Evolutionary conservation across 1,140 invertebrate genomes (phyloP).

Genomic region (Calephelis nemesis): DNA sequence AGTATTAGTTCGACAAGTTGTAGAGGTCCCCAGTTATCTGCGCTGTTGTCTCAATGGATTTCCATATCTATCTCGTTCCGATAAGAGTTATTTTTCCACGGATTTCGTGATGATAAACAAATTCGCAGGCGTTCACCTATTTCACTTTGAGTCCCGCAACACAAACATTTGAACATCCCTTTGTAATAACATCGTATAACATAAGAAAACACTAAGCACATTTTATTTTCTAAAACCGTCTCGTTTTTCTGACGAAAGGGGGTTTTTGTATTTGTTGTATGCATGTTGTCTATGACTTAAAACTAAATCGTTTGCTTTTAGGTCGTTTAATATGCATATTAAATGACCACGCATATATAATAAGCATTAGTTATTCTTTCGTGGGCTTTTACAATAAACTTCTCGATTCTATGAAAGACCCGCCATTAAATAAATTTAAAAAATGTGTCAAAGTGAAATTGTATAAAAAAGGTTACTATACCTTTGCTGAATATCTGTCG

Average conservation of each 20-base stretch:
- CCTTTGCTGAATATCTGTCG: too few species aligned
- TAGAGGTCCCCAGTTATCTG: constrained; percentile 55
- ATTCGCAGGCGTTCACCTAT: constrained; percentile 8
- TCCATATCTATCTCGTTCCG: not conserved
- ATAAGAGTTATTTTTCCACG: not conserved
- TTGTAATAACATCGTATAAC: constrained; percentile 8
- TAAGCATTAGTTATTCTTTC: too few species aligned
- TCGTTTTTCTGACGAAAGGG: not conserved
- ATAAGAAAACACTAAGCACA: not conserved
- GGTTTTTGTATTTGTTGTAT: too few species aligned
- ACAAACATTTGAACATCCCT: constrained; percentile 5
- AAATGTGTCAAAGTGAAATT: too few species aligned
- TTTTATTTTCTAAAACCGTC: not conserved
- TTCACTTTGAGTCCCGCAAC: not conserved
- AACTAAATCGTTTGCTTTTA: too few species aligned
- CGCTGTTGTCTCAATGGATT: constrained; percentile 11
- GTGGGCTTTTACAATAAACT: too few species aligned
- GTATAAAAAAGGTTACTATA: too few species aligned
- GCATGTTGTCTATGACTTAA: too few species aligned
- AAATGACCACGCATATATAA: too few species aligned
- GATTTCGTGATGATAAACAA: not conserved
- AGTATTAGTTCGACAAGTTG: constrained; percentile 70
- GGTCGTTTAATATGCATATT: too few species aligned
- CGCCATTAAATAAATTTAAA: too few species aligned
- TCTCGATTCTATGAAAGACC: too few species aligned